phyloP scores from a whole-genome alignment of 92 coral and sea anemone genomes.

The Paramuricea clavata region DNA sequence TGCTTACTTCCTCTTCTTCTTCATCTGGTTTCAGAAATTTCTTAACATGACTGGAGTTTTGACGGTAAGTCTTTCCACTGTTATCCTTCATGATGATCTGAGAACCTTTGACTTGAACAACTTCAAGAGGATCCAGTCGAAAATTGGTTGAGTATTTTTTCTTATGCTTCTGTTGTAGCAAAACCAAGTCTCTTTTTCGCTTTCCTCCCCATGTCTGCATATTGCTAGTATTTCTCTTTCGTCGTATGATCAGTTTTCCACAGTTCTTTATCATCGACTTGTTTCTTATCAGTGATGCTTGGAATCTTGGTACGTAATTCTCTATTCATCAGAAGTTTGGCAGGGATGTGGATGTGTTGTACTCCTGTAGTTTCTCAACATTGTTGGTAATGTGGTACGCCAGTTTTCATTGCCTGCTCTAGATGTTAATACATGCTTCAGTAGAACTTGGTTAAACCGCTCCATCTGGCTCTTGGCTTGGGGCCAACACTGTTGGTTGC shows the following conservation, averaged over 20 bases:
- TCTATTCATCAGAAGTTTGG: conserved; percentile 35
- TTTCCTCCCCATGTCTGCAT: neutral
- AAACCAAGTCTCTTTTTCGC: neutral
- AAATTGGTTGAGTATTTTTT: conserved; percentile 33
- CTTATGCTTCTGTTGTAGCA: conserved; percentile 29
- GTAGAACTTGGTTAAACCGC: neutral
- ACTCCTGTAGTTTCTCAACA: conserved; percentile 30
- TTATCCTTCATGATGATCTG: conserved; percentile 6
- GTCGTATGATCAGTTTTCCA: neutral
- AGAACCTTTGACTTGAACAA: too few relatives aligned
- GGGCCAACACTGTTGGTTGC: conserved; percentile 67
- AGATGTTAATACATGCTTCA: conserved; percentile 11
- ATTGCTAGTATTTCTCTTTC: too few relatives aligned
- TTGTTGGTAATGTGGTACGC: conserved; percentile 41
- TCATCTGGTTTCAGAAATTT: too few relatives aligned
- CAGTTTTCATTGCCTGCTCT: conserved; percentile 35
- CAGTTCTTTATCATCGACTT: neutral
- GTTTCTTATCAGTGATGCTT: neutral
- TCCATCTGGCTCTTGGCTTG: conserved; percentile 73
- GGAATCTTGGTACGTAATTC: conserved; percentile 55
- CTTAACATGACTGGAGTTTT: conserved; percentile 17
- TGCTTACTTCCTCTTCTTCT: too few relatives aligned
- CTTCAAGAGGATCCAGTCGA: conserved; percentile 2
- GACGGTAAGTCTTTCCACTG: neutral
- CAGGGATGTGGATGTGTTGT: conserved; percentile 51